Evolutionary conservation across 2,797 vertebrate species (phyloP), one percentile per base, ranked within the genome.

Genomic region (Salmo trutta): DNA sequence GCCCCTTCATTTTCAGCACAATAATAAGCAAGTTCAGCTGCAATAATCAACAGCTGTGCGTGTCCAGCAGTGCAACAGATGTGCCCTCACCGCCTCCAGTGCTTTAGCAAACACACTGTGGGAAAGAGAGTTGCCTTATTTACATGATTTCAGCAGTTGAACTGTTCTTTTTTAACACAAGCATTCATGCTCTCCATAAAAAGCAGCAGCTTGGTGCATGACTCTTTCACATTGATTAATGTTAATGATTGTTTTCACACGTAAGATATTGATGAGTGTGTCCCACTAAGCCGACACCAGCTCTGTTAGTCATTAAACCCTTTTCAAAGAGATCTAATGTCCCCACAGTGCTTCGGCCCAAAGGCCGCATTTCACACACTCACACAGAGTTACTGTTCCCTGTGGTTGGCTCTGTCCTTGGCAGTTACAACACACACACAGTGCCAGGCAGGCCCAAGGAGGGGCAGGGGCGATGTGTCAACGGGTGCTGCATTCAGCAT

Each of bases 21-120:
- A 81, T 90, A 90, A 91, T 91, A 88, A 88, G 82, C 0, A 7
- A 84, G 82, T 91, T 89, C 84, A 91, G 87, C 83, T 91, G 87
- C 82, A 75, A 78, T 90, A 88, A 90, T 89, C 77, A 86, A 88
- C 86, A 75, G 86, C 84, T 84, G 19, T 77, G 80, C 14, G 10
- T 82, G 86, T 83, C 79, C 81, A 81, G 12, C 70, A 56, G 85
- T 79, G 78, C 83, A 85, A 86, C 88, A 90, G 90, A 89, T 83
- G 87, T 89, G 81, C 77, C 77, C 78, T 79, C 70, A 76, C 82
- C 15, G 14, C 73, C 81, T 67, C 74, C 24, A 64, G 29, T 84
- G 80, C 53, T 75, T 80, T 64, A 81, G 33, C 74, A 86, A 79
- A 87, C 66, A 12, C 31, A 77, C 36, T 75, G 87, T 92, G 85